phyloP scores from a whole-genome alignment of 2,797 vertebrate genomes.

The Clarias pachynema region DNA sequence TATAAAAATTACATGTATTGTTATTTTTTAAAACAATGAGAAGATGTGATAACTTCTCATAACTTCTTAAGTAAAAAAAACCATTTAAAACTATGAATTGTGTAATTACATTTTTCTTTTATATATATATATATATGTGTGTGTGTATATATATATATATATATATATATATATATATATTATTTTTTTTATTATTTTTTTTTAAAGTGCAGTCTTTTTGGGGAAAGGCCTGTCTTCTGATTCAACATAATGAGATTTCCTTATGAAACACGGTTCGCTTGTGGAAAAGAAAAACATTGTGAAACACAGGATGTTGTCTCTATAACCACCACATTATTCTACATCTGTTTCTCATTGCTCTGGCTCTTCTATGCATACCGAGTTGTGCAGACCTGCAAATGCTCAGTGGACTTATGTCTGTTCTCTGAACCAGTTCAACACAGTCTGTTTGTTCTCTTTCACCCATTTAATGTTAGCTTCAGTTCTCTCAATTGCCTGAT shows the following conservation, averaged over 20 bases:
- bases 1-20: background rate
- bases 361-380: constrained; percentile 22
- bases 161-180: too few species aligned
- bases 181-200: background rate
- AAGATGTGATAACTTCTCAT: background rate
- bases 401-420: constrained; percentile 34
- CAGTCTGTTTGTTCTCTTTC: constrained; percentile 66
- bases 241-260: constrained; percentile 22
- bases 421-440: constrained; percentile 79
- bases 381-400: constrained; percentile 34
- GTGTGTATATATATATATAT: too few species aligned
- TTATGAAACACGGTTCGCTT: constrained; percentile 25
- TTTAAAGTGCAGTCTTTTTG: constrained; percentile 6
- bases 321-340: constrained; percentile 22
- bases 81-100: background rate
- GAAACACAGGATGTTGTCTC: constrained; percentile 45
- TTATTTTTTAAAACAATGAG: background rate
- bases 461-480: constrained; percentile 89
- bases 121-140: too few species aligned
- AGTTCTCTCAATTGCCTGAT: constrained; percentile 85
- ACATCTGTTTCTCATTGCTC: constrained; percentile 54
- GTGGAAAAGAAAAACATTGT: constrained; percentile 32
- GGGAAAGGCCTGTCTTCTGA: background rate
- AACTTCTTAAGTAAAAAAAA: background rate
- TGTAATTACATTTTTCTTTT: background rate